Conservation (phyloP, 2,888 invertebrate genomes). For the Rhyacophila evoluta region DNA sequence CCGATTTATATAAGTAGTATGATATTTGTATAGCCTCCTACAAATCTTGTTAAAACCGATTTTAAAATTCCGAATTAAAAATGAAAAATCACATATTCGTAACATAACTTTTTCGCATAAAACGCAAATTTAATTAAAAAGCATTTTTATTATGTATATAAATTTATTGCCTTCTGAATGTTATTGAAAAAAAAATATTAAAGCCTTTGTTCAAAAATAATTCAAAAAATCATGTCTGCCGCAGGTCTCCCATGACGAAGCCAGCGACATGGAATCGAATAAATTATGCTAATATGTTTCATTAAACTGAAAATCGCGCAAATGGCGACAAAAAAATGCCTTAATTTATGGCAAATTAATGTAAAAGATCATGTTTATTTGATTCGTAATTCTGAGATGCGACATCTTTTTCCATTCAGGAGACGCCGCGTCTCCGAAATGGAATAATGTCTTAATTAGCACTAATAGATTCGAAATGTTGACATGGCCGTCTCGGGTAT, state of each 20-base stretch:
- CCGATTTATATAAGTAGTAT: too few species aligned
- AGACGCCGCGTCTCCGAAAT: neutral
- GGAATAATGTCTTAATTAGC: slow-evolving; percentile 16
- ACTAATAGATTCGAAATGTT: neutral
- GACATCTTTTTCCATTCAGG: slow-evolving; percentile 4
- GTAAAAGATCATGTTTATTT: slow-evolving; percentile 6
- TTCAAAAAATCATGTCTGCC: neutral
- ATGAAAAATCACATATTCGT: too few species aligned
- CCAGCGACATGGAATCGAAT: neutral
- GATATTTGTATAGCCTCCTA: too few species aligned
- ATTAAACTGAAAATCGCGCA: neutral
- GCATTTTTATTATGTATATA: too few species aligned
- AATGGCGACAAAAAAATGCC: slow-evolving; percentile 9
- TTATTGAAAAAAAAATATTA: too few species aligned
- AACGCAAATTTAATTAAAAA: too few species aligned
- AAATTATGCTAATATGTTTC: neutral
- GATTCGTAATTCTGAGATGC: neutral
- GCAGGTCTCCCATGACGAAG: slow-evolving; percentile 26
- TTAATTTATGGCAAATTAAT: slow-evolving; percentile 21
- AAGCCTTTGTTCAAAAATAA: too few species aligned
- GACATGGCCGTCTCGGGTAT: neutral
- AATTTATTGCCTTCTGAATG: too few species aligned
- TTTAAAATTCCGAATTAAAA: too few species aligned
- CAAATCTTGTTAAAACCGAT: too few species aligned
- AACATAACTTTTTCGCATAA: too few species aligned